Conservation (phyloP, 2,888 invertebrate genomes). For the Lycia hirtaria region DNA sequence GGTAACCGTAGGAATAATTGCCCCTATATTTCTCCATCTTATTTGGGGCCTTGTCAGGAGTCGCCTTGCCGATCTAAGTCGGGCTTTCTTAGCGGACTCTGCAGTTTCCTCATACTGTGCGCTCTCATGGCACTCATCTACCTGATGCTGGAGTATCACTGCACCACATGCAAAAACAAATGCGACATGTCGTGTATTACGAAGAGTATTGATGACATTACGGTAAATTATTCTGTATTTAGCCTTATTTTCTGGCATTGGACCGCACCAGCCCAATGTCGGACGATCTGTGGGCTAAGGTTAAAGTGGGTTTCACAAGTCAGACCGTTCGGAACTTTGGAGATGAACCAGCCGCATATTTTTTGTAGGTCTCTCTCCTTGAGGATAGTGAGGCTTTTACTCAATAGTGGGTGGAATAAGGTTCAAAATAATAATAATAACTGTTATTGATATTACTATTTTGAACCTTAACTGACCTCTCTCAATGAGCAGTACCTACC, state of each 20-base stretch:
- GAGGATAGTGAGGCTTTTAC: no score
- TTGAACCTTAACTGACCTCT: no score
- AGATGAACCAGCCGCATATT: no score
- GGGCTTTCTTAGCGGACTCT: conserved; percentile 50
- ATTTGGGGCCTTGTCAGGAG: conserved; percentile 8
- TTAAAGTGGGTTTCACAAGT: no score
- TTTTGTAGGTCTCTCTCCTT: no score
- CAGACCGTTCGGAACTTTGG: no score
- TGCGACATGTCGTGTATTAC: conserved; percentile 57
- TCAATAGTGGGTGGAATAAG: no score
- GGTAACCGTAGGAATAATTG: conserved; percentile 54
- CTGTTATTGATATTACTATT: no score
- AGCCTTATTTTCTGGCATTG: neutral
- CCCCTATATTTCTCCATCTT: conserved; percentile 21
- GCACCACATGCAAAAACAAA: conserved; percentile 55
- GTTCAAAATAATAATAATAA: no score
- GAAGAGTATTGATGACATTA: conserved; percentile 62
- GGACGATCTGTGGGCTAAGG: no score
- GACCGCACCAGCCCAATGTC: no score
- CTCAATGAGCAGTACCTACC: no score
- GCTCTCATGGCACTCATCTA: conserved; percentile 62
- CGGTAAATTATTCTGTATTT: conserved; percentile 50
- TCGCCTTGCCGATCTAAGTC: conserved; percentile 39
- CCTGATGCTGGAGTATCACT: conserved; percentile 67
- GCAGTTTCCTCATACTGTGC: conserved; percentile 58